Evolutionary conservation across 2,113 vertebrate species (phyloP).

Genomic region (Lota lota): DNA sequence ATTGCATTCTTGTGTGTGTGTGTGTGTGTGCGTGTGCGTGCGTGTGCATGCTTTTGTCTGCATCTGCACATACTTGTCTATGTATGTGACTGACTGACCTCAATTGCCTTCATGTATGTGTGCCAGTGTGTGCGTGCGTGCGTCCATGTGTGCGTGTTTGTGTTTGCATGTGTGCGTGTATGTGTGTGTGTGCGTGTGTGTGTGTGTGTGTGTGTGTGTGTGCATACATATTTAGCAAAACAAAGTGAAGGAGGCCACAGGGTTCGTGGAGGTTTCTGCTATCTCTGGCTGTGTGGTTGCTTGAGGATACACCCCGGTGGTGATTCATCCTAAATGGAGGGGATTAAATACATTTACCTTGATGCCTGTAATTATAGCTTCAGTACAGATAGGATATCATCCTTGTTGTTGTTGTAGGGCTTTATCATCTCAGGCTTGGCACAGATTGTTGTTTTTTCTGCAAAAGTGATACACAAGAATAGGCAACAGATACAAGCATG

Average conservation of each 20-base stretch:
- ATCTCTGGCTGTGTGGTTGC: constrained; percentile 4
- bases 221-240: neutral
- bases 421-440: constrained; percentile 61
- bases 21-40: no score
- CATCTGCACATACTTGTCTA: no score
- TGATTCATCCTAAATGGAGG: constrained; percentile 62
- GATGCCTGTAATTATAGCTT: constrained; percentile 56
- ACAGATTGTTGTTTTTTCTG: constrained; percentile 41
- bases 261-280: neutral
- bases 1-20: no score
- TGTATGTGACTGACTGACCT: no score
- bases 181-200: no score
- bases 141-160: neutral
- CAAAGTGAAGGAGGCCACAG: neutral
- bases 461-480: constrained; percentile 32
- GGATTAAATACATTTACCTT: constrained; percentile 55
- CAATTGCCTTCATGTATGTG: no score
- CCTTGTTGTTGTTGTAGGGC: constrained; percentile 55
- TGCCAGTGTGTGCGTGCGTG: no score
- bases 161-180: no score
- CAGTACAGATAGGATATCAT: constrained; percentile 54
- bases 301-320: constrained; percentile 40
- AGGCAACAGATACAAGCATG: constrained; percentile 20
- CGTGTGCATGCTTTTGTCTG: no score
- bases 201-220: no score